Evolutionary conservation across 2,888 invertebrate species (phyloP).

Genomic region (Danaus chrysippus): DNA sequence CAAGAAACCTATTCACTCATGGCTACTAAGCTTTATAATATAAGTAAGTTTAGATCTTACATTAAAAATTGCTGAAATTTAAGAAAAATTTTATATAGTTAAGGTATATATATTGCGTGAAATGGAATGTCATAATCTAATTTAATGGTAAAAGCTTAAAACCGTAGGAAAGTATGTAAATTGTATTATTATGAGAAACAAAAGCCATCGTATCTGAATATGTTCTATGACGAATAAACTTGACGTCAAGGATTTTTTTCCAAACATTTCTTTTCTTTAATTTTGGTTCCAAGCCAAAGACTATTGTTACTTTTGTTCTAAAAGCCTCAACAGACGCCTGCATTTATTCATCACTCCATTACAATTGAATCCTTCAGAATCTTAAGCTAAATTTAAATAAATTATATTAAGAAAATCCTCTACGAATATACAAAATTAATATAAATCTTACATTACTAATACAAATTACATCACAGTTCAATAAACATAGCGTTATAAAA

Average conservation of each 20-base stretch:
- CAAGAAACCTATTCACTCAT: neutral
- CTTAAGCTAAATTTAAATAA: slow-evolving; percentile 72
- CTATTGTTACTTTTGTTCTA: slow-evolving; percentile 4
- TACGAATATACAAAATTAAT: slow-evolving; percentile 79
- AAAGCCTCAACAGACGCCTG: slow-evolving; percentile 14
- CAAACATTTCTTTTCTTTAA: neutral
- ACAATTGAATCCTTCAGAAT: slow-evolving; percentile 50
- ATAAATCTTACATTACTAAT: slow-evolving; percentile 74
- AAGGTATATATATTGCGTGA: neutral
- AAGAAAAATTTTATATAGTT: too few species aligned
- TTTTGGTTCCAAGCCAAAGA: neutral
- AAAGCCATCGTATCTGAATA: slow-evolving; percentile 40
- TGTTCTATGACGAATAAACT: slow-evolving; percentile 43
- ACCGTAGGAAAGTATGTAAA: neutral
- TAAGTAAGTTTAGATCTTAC: too few species aligned
- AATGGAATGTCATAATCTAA: neutral
- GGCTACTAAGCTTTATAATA: slow-evolving; percentile 9
- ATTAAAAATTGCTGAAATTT: too few species aligned
- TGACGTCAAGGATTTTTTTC: slow-evolving; percentile 17
- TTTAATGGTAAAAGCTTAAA: neutral
- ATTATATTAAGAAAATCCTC: slow-evolving; percentile 74
- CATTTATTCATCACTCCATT: slow-evolving; percentile 45
- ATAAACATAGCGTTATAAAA: slow-evolving; percentile 68
- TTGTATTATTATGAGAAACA: neutral
- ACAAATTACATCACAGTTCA: slow-evolving; percentile 79